Conservation (phyloP, 2,888 invertebrate species). For the Ormyrus nitidulus region DNA sequence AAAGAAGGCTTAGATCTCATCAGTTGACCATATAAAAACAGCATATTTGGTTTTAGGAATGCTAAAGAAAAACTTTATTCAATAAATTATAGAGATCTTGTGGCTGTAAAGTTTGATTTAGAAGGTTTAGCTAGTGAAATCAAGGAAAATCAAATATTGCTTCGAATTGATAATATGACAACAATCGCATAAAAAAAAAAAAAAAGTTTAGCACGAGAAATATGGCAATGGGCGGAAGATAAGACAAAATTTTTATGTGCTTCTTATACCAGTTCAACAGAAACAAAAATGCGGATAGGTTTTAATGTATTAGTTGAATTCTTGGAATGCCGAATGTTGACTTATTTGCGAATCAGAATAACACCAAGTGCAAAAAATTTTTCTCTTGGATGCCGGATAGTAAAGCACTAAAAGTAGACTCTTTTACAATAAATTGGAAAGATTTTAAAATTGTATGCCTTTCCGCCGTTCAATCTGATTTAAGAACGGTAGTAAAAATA, state of each 20-base stretch:
- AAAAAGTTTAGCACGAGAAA: background rate
- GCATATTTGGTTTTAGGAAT: no score
- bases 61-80: background rate
- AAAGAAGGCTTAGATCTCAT: no score
- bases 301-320: no score
- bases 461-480: conserved; percentile 49
- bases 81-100: background rate
- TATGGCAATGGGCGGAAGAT: background rate
- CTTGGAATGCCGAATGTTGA: conserved; percentile 39
- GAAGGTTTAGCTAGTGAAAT: background rate
- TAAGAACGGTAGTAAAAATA: conserved; percentile 39
- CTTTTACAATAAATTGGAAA: conserved; percentile 45
- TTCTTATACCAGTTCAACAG: background rate
- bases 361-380: conserved; percentile 44
- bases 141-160: background rate
- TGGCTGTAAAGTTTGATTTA: background rate
- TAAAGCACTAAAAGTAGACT: conserved; percentile 33
- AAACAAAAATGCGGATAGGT: background rate
- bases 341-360: conserved; percentile 43
- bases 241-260: background rate
- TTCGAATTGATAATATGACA: background rate
- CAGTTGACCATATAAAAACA: no score
- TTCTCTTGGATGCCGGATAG: conserved; percentile 43
- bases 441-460: conserved; percentile 46
- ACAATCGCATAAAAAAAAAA: background rate